These are phyloP conservation scores for Cetonia aurata DNA, from an alignment of 2,888 invertebrate species.

Conservation along the genomic window DNA sequence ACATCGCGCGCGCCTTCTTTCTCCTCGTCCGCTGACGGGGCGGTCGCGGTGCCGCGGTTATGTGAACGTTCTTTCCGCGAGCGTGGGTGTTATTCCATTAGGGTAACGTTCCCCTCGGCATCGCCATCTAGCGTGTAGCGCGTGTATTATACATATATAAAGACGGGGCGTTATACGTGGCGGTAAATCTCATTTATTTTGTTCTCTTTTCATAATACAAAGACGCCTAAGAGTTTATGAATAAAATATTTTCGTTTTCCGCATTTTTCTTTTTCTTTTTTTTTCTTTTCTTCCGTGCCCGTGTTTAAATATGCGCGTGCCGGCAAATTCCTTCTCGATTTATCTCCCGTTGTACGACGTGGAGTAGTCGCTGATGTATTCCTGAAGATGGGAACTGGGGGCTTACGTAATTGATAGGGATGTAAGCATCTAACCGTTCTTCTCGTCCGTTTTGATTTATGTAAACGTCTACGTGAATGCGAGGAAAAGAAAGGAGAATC, in stretches of 20 bases:
- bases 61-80: background rate
- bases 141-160: too few species aligned
- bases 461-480: too few species aligned
- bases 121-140: background rate
- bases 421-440: too few species aligned
- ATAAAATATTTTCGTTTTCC: conserved; percentile 44
- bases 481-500: too few species aligned
- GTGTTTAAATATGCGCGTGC: background rate
- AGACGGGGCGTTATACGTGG: conserved; percentile 8
- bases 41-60: background rate
- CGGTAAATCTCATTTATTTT: conserved; percentile 44
- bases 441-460: too few species aligned
- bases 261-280: background rate
- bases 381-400: background rate
- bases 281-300: background rate
- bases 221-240: conserved; percentile 39
- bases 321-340: background rate
- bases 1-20: too few species aligned
- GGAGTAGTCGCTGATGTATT: background rate
- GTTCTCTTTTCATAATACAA: conserved; percentile 40
- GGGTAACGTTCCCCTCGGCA: conserved; percentile 10
- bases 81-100: conserved; percentile 8
- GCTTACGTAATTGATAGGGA: too few species aligned
- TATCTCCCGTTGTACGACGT: background rate
- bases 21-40: background rate